Conservation (phyloP, 2,888 invertebrate genomes). For the Eumerus sabulonum region DNA sequence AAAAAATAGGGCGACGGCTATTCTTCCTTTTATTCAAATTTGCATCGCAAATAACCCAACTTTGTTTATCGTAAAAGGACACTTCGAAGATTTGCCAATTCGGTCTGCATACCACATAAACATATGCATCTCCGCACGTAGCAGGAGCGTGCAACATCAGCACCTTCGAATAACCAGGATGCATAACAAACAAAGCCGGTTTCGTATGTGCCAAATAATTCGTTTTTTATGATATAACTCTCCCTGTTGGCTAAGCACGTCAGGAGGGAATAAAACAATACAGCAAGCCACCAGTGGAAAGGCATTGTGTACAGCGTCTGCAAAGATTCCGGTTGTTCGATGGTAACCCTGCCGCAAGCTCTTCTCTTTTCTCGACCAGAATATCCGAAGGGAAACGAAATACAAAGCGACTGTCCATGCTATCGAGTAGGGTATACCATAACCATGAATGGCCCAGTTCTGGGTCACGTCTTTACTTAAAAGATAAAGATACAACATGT, state of each 20-base stretch:
- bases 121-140: slow-evolving; percentile 1
- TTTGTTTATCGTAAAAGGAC: slow-evolving; percentile 44
- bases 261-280: too few relatives aligned
- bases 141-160: too few relatives aligned
- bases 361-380: slow-evolving; percentile 20
- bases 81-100: slow-evolving; percentile 29
- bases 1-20: too few relatives aligned
- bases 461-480: slow-evolving; percentile 40
- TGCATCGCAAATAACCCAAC: slow-evolving; percentile 56
- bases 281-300: slow-evolving; percentile 27
- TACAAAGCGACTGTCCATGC: too few relatives aligned
- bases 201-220: slow-evolving; percentile 50
- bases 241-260: too few relatives aligned
- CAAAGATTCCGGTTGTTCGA: slow-evolving; percentile 26
- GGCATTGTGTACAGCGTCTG: slow-evolving; percentile 26
- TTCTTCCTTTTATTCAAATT: slow-evolving; percentile 34
- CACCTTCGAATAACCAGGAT: slow-evolving; percentile 27
- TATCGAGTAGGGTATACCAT: not conserved
- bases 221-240: not conserved
- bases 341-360: not conserved
- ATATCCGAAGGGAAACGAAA: slow-evolving; percentile 39
- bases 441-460: slow-evolving; percentile 36
- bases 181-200: slow-evolving; percentile 54
- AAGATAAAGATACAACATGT: slow-evolving; percentile 18
- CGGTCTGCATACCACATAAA: slow-evolving; percentile 2